Evolutionary conservation across 2,113 vertebrate genomes (phyloP).

Genomic region (Labeo catla): DNA sequence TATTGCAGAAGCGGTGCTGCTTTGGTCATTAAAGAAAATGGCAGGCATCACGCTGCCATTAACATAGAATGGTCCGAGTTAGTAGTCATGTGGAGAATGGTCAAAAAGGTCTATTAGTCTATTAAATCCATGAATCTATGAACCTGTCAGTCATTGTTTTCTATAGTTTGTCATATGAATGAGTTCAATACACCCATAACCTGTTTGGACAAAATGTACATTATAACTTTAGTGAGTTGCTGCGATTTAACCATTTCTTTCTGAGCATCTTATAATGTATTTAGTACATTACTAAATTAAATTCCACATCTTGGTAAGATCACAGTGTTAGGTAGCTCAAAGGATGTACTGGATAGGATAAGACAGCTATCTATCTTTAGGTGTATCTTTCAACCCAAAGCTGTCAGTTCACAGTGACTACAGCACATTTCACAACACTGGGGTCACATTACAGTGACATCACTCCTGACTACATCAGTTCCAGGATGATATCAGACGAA

Average conservation of each 20-base stretch:
- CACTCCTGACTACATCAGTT: conserved; percentile 33
- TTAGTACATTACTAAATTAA: background rate
- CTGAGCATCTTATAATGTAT: background rate
- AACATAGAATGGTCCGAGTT: conserved; percentile 46
- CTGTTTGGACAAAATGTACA: background rate
- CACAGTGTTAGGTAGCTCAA: background rate
- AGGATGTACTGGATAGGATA: background rate
- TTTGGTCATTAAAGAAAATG: conserved; percentile 77
- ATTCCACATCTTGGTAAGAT: background rate
- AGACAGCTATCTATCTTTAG: background rate
- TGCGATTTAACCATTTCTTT: background rate
- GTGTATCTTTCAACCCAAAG: background rate
- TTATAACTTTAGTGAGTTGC: background rate
- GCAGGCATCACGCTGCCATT: conserved; percentile 63
- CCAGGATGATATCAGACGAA: conserved; percentile 42
- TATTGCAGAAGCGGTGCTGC: conserved; percentile 73
- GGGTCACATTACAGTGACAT: conserved; percentile 41
- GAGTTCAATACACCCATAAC: background rate
- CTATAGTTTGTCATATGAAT: background rate
- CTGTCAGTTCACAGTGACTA: background rate
- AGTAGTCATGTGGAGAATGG: conserved; percentile 22
- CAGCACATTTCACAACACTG: background rate
- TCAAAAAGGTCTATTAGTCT: conserved; percentile 21
- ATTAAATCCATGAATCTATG: conserved; percentile 24
- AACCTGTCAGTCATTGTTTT: conserved; percentile 15